Evolutionary conservation across 2,113 vertebrate species (phyloP).

Genomic region (Stomatorhinus ivindoensis): DNA sequence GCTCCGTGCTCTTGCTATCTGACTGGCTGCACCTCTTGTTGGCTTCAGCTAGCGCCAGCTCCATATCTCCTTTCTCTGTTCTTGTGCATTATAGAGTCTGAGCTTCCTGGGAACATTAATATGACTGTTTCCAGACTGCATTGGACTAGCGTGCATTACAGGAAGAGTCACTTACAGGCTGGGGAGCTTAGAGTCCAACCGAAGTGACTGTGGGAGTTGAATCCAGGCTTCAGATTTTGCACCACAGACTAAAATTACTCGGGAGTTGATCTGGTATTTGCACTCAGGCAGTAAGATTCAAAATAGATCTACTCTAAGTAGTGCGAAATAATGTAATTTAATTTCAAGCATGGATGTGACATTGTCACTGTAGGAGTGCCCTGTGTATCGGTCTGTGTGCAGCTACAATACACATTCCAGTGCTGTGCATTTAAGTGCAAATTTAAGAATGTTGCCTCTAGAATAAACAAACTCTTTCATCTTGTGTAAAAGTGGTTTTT

Average conservation of each 20-base stretch:
- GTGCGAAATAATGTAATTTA: constrained; percentile 1
- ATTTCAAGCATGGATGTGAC: constrained; percentile 1
- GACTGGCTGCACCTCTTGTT: not conserved
- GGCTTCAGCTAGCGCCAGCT: not conserved
- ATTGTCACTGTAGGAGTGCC: not conserved
- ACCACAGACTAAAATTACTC: not conserved
- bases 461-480: not conserved
- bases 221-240: not conserved
- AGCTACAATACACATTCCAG: not conserved
- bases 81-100: not conserved
- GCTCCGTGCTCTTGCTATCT: not conserved
- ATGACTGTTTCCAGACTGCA: not conserved
- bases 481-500: not conserved
- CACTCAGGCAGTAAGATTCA: not conserved
- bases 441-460: not conserved
- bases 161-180: not conserved
- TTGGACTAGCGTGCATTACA: too few species aligned
- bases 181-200: not conserved
- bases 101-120: too few species aligned
- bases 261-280: not conserved
- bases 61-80: not conserved
- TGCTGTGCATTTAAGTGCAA: not conserved
- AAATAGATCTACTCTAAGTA: not conserved
- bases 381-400: not conserved
- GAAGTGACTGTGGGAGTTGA: not conserved